Base-by-base conservation (phyloP, 2,113 vertebrate genomes). In the Ancistrus triradiatus region DNA sequence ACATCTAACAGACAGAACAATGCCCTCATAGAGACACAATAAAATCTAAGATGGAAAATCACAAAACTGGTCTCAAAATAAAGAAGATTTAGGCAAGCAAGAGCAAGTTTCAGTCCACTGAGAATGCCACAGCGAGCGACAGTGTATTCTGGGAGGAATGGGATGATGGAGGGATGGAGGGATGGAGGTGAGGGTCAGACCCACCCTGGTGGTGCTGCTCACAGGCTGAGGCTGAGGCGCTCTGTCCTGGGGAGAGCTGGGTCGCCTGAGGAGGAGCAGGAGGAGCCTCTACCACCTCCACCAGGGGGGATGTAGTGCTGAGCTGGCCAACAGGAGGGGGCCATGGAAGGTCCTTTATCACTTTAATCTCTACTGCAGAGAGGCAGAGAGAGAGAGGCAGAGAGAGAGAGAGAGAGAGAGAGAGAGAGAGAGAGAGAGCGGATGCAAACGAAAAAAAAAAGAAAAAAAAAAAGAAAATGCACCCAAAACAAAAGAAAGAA, bases 301-400 rank as follows among this genome's bases (percentile, higher is more conserved):
- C 68, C 72, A 85, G 87, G 66, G 87, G 88, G 68, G 90, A 82
- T 69, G 85, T 83, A 63, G 89, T 93, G 87, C 92, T 91, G 66
- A 98, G 93, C 84, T 98, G 95, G 82, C 95, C 95, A 61, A 98
- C 95, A 0, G 95, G 95, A 1, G 93, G 95, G 66, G 95, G 95
- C 95, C 95, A 98, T 11, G 95, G 95, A 80, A 98, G 89, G 86
- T 97, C 93, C 92, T 96, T 94, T 87, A 96, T 96, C 84, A 95
- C 94, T 90, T 98, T 98, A 90, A 98, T 97, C 89, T 98, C 95
- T 86, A 98, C 94, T 98, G 90, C 88, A 90, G 79, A 78, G 71
- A 66, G 63, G 67, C 75, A 81, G 28, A 74, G 25, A 75, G 58
- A 68, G 24, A 59, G 33, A 78, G 59, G 10, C 48, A 67, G 68